Base-by-base conservation (phyloP, 53 echinoderm and acorn worm species). In the Paelopatides confundens region DNA sequence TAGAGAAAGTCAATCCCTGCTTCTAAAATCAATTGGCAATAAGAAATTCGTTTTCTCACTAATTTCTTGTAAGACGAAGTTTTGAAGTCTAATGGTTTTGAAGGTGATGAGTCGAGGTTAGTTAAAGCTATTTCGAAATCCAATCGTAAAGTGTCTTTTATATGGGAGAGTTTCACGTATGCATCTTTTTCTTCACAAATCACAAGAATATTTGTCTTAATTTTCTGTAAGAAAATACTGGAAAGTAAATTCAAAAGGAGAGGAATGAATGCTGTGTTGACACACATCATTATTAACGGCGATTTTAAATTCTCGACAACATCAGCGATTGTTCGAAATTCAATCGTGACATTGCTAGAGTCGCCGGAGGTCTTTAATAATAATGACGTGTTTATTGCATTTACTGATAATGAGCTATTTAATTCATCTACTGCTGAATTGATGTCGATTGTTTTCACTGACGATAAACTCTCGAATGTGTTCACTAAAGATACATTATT, bases 21-120 rank as follows among this genome's bases (percentile, higher is more conserved):
- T 30, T 32, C 13, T 27, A 79, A 27, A 21, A 79, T 31, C 15
- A 50, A 13, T 79, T 79, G 18, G 18, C 28, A 13, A 32, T 79
- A 79, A 6, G 33, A 14, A 21, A 79, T 48, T 32, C 79, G 14
- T 53, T 79, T 79, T 33, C 53, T 28, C 33, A 79, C 79, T 27
- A 79, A 31, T 9, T 79, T 27, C 33, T 52, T 79, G 54, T 79
- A 79, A 18, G 23, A 29, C 51, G 40, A 21, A 48, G 49, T 79
- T 33, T 34, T 34, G 33, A 33, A 50, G 31, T 31, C 48, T 8
- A 48, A 9, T 17, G 79, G 30, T 26, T 33, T 18, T 29, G 43
- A 46, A 0, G 54, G 51, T 31, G 79, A 79, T 14, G 32, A 15
- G 8, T 50, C 30, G 29, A 28, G 52, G 51, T 79, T 13, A 50